Percentiles rank a stretch among this genome's conserved stretches.
phyloP scores from a whole-genome alignment of 2,888 invertebrate genomes.

The Pasiphila rectangulata region DNA sequence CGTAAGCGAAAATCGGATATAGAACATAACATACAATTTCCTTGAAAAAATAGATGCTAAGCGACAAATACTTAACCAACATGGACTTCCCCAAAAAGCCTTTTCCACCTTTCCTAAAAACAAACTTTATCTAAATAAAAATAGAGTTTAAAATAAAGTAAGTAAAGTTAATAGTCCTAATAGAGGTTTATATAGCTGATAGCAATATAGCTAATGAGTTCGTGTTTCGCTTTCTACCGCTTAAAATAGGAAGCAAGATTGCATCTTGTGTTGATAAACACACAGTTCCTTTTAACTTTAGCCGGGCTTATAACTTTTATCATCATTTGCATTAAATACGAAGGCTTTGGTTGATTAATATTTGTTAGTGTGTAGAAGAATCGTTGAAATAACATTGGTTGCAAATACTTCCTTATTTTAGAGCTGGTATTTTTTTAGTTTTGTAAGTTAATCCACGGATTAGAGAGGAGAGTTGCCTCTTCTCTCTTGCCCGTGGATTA shows the following conservation, averaged over 20 bases:
- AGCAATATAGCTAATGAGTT: constrained; percentile 39
- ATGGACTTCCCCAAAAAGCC: constrained; percentile 10
- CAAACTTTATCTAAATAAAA: background rate
- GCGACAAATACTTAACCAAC: constrained; percentile 33
- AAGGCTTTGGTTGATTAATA: no score
- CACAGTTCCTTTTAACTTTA: constrained; percentile 3
- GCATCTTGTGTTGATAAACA: constrained; percentile 19
- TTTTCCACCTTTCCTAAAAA: no score
- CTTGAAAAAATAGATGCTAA: constrained; percentile 27
- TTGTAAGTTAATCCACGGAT: no score
- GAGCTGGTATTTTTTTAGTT: no score
- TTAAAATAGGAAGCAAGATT: constrained; percentile 27
- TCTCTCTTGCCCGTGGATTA: no score
- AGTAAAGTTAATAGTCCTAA: constrained; percentile 19
- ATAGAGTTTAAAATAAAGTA: background rate
- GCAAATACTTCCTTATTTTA: no score
- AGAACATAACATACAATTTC: constrained; percentile 24
- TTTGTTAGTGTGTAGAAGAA: no score
- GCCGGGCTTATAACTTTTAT: no score
- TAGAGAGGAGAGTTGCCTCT: no score
- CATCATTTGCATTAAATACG: no score
- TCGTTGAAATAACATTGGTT: no score
- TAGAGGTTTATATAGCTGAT: constrained; percentile 33
- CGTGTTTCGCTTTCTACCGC: constrained; percentile 33
- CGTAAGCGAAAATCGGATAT: constrained; percentile 24